phyloP scores from a whole-genome alignment of 2,797 vertebrate species.

The Amblyopsis hoosieri region DNA sequence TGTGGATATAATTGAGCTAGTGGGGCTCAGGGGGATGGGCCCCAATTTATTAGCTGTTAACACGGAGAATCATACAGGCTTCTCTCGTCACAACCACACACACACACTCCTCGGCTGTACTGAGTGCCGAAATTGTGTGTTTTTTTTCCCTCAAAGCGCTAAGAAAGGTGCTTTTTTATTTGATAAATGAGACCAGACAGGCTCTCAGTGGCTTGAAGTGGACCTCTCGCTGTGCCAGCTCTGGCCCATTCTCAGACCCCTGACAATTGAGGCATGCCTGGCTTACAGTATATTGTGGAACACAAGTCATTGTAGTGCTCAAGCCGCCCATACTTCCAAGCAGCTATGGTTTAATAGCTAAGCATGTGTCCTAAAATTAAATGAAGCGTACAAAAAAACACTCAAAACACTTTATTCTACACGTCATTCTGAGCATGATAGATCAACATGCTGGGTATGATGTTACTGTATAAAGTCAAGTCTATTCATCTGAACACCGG shows the following conservation, averaged over 20 bases:
- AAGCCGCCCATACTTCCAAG: slow-evolving; percentile 5
- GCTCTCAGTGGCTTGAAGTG: slow-evolving; percentile 48
- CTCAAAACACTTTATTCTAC: neutral
- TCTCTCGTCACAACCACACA: slow-evolving; percentile 54
- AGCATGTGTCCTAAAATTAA: neutral
- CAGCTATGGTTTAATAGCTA: neutral
- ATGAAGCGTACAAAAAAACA: neutral
- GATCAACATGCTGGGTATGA: slow-evolving; percentile 24
- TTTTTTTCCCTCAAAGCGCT: slow-evolving; percentile 56
- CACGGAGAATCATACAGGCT: slow-evolving; percentile 67
- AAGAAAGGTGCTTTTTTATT: slow-evolving; percentile 72
- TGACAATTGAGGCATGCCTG: slow-evolving; percentile 30
- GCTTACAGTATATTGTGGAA: slow-evolving; percentile 14
- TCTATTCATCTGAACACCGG: slow-evolving; percentile 34
- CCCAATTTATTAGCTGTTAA: slow-evolving; percentile 80
- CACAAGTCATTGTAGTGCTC: slow-evolving; percentile 8
- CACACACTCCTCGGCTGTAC: slow-evolving; percentile 45
- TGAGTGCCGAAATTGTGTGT: slow-evolving; percentile 62
- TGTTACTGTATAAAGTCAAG: slow-evolving; percentile 49
- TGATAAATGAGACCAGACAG: slow-evolving; percentile 67
- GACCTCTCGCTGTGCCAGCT: slow-evolving; percentile 36
- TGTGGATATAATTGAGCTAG: slow-evolving; percentile 77
- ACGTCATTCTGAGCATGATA: slow-evolving; percentile 30
- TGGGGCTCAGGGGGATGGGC: slow-evolving; percentile 60
- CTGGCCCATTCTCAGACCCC: slow-evolving; percentile 49